A percentile compares a stretch with the other conserved stretches of the same genome.
Conservation (phyloP, 2,888 invertebrate species). For the Pammene aurita region DNA sequence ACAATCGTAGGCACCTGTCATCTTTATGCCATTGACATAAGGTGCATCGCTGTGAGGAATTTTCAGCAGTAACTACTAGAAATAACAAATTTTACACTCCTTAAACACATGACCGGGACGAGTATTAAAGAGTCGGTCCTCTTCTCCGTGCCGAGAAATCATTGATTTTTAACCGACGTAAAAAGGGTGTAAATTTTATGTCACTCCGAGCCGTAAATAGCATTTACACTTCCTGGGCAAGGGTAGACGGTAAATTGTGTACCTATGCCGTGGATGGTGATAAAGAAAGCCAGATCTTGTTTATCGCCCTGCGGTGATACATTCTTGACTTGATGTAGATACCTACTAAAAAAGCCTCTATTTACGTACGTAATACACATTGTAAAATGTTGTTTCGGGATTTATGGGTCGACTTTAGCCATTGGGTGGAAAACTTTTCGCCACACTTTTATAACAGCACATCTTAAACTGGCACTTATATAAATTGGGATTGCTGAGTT, state of each 20-base stretch:
- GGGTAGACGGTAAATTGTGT: conserved; percentile 11
- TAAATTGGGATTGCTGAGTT: too few species aligned
- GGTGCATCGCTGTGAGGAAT: neutral
- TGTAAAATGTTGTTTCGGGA: too few species aligned
- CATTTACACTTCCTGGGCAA: conserved; percentile 19
- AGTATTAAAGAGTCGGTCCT: neutral
- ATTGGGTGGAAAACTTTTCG: too few species aligned
- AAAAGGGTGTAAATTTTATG: conserved; percentile 15
- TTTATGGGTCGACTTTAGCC: too few species aligned
- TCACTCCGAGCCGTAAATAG: conserved; percentile 10
- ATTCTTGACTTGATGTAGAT: neutral
- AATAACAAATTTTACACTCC: conserved; percentile 55
- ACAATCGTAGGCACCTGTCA: neutral
- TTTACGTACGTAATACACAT: neutral
- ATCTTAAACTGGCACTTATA: too few species aligned
- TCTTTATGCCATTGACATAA: neutral
- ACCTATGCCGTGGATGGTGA: conserved; percentile 4
- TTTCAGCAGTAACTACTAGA: neutral
- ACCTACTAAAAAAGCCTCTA: neutral
- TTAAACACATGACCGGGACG: conserved; percentile 12
- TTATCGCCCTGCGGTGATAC: neutral
- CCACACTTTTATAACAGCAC: too few species aligned
- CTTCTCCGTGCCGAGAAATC: conserved; percentile 15
- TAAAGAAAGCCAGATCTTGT: conserved; percentile 19
- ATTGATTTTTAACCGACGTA: conserved; percentile 24